phyloP scores from a whole-genome alignment of 1,140 invertebrate species.

The Sinella curviseta region DNA sequence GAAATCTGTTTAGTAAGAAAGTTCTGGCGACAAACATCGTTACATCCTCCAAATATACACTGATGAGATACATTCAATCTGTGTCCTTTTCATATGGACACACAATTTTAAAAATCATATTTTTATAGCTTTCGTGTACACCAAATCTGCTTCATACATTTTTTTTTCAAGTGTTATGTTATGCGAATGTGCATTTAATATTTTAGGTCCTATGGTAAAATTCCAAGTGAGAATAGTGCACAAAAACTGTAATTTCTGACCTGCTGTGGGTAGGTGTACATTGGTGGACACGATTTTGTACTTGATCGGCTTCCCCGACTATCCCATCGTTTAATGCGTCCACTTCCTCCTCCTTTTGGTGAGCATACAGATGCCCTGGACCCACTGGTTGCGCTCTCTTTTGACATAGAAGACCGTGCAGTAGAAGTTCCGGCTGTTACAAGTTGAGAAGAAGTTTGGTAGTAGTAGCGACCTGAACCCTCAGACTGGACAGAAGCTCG shows the following conservation, averaged over 20 bases:
- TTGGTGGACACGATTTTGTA: constrained; percentile 41
- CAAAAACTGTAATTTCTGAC: constrained; percentile 11
- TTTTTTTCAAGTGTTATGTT: too few species aligned
- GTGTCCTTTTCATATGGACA: too few species aligned
- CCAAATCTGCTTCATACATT: too few species aligned
- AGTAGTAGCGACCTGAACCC: neutral
- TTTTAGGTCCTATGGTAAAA: too few species aligned
- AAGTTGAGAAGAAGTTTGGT: neutral
- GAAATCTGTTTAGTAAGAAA: too few species aligned
- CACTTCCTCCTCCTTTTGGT: constrained; percentile 57
- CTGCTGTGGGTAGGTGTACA: constrained; percentile 47
- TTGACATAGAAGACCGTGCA: constrained; percentile 68
- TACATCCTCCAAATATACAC: too few species aligned
- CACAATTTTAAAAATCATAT: too few species aligned
- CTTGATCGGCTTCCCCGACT: constrained; percentile 36
- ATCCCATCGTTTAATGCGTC: constrained; percentile 33
- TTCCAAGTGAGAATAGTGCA: neutral
- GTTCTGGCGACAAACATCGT: too few species aligned
- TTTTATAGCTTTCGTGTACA: too few species aligned
- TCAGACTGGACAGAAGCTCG: constrained; percentile 15
- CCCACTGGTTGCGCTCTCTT: constrained; percentile 71
- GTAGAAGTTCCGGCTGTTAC: constrained; percentile 56
- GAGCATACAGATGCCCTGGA: constrained; percentile 60
- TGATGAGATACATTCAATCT: too few species aligned
- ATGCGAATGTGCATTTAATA: too few species aligned